Base-by-base conservation (phyloP, 2,888 invertebrate genomes). In the Fragum sueziense region DNA sequence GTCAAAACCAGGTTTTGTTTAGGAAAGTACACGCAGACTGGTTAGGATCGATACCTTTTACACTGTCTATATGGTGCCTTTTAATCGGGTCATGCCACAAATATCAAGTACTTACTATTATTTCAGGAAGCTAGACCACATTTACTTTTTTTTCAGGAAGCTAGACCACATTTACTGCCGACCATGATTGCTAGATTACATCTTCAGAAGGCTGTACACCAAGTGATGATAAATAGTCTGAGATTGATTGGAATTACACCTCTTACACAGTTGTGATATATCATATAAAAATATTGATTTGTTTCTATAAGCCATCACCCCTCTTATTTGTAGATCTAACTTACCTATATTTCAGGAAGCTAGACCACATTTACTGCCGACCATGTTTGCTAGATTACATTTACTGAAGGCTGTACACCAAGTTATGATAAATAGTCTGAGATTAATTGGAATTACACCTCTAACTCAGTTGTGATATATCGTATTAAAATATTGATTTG, bases 351-450 rank as follows among this genome's bases (percentile, higher is more conserved):
- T 80, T 0, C 86, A 92, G 92, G 90, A 91, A 65, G 71, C 86
- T 25, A 80, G 89, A 37, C 67, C 81, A 1, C 91, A 92, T 62
- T 78, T 92, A 41, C 80, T 91, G 52, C 91, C 90, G 0, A 74
- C 86, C 25, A 91, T 92, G 91, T 91, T 82, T 85, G 91, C 91
- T 9, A 77, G 92, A 65, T 80, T 92, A 14, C 89, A 89, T 71
- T 80, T 92, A 34, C 79, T 92, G 82, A 89, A 90, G 75, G 87
- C 87, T 33, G 86, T 89, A 0, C 86, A 90, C 27, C 86, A 86
- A 65, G 87, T 91, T 17, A 78, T 92, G 83, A 69, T 80, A 22
- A 89, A 91, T 83, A 88, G 85, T 17, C 82, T 92, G 2, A 41
- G 47, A 9, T 81, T 91, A 68, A 62, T 91, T 69, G 90, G 85